A percentile compares a stretch with the other conserved stretches of the same genome.
Evolutionary conservation across 2,113 vertebrate species (phyloP).

Genomic region (Circaetus gallicus): DNA sequence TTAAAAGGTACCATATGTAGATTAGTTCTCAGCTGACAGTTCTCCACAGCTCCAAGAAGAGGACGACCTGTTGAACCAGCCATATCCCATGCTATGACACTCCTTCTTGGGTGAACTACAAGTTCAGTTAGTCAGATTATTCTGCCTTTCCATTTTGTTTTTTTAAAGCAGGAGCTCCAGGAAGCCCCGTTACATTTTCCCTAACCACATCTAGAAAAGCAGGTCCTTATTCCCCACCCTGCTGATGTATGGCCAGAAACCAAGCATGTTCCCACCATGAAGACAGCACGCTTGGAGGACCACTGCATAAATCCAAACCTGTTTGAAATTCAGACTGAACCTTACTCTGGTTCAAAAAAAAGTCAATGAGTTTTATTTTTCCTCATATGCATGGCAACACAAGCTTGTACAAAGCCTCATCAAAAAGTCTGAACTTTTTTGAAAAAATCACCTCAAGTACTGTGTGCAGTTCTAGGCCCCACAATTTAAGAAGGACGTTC

Average conservation of each 20-base stretch:
- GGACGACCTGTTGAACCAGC: not conserved
- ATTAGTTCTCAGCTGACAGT: not conserved
- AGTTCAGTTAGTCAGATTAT: not conserved
- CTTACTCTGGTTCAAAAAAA: not conserved
- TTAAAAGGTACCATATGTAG: not conserved
- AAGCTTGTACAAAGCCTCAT: not conserved
- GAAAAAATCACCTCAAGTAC: not conserved
- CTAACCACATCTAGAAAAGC: not conserved
- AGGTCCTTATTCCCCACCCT: not conserved
- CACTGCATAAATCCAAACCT: not conserved
- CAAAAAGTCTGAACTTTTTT: not conserved
- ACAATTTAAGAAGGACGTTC: not conserved
- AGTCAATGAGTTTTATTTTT: not conserved
- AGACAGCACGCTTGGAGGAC: not conserved
- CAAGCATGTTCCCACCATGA: rapidly evolving
- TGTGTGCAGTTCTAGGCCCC: not conserved
- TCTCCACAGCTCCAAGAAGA: not conserved
- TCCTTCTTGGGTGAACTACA: not conserved
- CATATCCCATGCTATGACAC: not conserved
- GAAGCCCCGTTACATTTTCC: not conserved
- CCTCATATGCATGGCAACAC: not conserved
- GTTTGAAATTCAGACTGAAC: not conserved
- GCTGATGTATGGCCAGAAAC: not conserved
- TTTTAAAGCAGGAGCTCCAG: not conserved
- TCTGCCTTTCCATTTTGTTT: not conserved